Base-by-base conservation (phyloP, 2,888 invertebrate species). In the Plutella xylostella region DNA sequence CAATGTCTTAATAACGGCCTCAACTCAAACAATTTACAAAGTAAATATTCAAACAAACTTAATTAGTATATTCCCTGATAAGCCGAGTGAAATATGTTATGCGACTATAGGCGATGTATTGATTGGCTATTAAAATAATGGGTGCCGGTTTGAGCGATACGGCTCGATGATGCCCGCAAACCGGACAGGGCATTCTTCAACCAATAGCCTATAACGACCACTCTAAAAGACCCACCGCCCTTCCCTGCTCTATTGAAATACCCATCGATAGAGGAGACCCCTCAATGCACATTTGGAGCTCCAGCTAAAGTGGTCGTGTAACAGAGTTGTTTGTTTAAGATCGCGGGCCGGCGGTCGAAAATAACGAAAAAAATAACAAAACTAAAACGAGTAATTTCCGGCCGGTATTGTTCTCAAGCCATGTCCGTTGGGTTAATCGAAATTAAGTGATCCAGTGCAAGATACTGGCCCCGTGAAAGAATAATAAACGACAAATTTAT, bases 371-470 rank as follows among this genome's bases (percentile, higher is more conserved):
- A 76, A 77, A 72, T 66, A 68, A 61, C 65, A 75, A 72, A 74
- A 62, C 64, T 64, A 70, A 76, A 78, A 75, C 72, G 67, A 74
- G 72, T 75, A 80, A 80, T 80, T 73, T 80, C 80, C 82, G 75
- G 78, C 57, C 57, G 55, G 69, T 72, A 79, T 79, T 79, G 80
- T 80, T 77, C 68, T 63, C 60, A 55, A 62, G 60, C 61, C 55
- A 60, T 63, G 65, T 63, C 65, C 65, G 68, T 58, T 55, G 60
- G 61, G 68, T 69, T 79, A 77, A 78, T 79, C 78, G 77, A 77
- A 79, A 80, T 77, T 79, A 79, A 80, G 82, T 75, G 82, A 82
- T 79, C 79, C 78, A 78, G 79, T 75, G 72, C 74, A 70, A 68
- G 78, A 77, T 77, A 77, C 73, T 66, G 68, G 71, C 60, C 58